Evolutionary conservation across 2,797 vertebrate genomes (phyloP).

Genomic region (Chromis chromis): DNA sequence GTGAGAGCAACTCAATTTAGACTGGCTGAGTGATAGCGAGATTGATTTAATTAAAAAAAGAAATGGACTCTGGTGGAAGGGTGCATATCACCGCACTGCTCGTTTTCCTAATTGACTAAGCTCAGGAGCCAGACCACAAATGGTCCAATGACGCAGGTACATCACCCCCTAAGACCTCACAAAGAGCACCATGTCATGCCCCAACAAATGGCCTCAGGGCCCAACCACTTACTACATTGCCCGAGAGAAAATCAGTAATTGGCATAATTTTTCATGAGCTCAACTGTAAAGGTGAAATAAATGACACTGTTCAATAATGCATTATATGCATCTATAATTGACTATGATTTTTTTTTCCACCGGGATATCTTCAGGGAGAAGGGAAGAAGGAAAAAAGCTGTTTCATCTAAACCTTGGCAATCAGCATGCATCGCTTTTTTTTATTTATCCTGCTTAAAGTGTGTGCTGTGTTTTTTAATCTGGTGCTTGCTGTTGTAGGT

Average conservation of each 20-base stretch:
- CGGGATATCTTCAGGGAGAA: conserved; percentile 47
- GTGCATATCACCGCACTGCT: conserved; percentile 48
- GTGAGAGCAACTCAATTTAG: conserved; percentile 70
- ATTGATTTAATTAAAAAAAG: conserved; percentile 71
- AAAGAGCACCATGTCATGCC: conserved; percentile 76
- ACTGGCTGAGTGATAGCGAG: conserved; percentile 64
- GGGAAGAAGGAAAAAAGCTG: conserved; percentile 67
- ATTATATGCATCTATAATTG: conserved; percentile 93
- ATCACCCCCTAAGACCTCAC: conserved; percentile 59
- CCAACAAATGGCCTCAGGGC: conserved; percentile 82
- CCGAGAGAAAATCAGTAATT: conserved; percentile 92
- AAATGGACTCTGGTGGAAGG: conserved; percentile 57
- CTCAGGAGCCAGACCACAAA: conserved; percentile 61
- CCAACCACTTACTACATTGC: conserved; percentile 83
- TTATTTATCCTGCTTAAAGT: conserved; percentile 3
- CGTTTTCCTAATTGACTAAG: conserved; percentile 69
- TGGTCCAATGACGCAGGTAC: conserved; percentile 59
- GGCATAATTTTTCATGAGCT: conserved; percentile 94
- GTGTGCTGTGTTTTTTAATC: neutral
- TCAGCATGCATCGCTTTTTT: neutral
- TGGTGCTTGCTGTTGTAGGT: neutral
- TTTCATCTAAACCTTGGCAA: conserved; percentile 79
- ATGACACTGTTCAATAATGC: conserved; percentile 96
- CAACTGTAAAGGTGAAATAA: conserved; percentile 93
- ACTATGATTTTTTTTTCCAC: conserved; percentile 76